Base-by-base conservation (phyloP, 2,113 vertebrate species). In the Alectura lathami region DNA sequence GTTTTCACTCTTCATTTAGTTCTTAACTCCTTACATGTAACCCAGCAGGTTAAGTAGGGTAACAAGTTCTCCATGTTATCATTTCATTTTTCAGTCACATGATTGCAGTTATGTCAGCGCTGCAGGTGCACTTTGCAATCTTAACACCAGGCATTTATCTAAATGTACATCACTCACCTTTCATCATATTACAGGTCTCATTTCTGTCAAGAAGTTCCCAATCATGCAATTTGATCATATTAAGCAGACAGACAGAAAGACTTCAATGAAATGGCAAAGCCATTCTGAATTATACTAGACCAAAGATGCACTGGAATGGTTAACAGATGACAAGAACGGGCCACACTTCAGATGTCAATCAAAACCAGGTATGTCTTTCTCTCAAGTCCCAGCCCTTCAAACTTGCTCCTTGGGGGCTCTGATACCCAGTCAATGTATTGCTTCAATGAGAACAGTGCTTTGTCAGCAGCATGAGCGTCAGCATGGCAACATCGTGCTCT, bases 381-480 rank as follows among this genome's bases (percentile, higher is more conserved):
- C 70, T 73, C 24, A 64, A 72, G 43, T 38, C 54, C 20, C 68
- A 96, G 81, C 38, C 24, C 83, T 1, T 40, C 16, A 51, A 76
- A 20, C 57, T 47, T 48, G 68, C n/a, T 80, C 17, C 51, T 18
- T n/a, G 36, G 26, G 50, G 26, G 30, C 6, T 40, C 56, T 75
- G 72, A 84, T 18, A 51, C 9, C 16, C 54, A 67, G 34, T 11
- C 26, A 80, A 32, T 17, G 23, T 4, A 91, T 79, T 4, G 83
- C 76, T 93, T 69, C 88, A 90, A 10, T 76, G 74, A 94, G 51
- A 75, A 83, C 29, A 27, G 87, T 97, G 97, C 91, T 82, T 92
- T 97, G 97, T 98, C 97, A 98, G 98, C 78, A 97, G 94, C 91
- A 51, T 0, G 93, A 97, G 95, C 93, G 86, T 98, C 97, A 98